These are phyloP conservation scores for Myotis brandtii DNA, from an alignment of 2,113 vertebrate genomes.

Conservation along the genomic window DNA sequence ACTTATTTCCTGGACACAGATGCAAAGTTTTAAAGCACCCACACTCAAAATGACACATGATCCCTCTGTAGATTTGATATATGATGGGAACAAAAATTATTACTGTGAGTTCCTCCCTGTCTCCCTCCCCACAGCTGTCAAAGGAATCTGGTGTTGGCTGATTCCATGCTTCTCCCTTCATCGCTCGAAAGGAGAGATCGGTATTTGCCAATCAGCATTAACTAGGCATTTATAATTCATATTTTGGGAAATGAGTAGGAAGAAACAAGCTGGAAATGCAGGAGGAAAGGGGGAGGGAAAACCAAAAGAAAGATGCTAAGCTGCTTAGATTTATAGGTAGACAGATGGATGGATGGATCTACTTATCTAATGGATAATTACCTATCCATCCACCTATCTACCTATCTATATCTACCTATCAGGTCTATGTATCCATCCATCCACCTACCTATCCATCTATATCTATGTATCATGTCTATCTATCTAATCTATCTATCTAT, in stretches of 20 bases:
- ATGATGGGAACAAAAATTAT: not conserved
- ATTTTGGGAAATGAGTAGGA: not conserved
- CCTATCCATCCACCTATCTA: not conserved
- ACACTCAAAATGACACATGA: slow-evolving; percentile 20
- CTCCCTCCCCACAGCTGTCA: not conserved
- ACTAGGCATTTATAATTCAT: not conserved
- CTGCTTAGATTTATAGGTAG: not conserved
- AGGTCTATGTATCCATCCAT: not conserved
- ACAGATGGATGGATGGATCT: not conserved
- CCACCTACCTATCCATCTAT: not conserved
- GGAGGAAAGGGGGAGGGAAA: not conserved
- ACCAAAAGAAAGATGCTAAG: not conserved
- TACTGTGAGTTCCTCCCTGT: not conserved
- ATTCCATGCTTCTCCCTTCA: not conserved
- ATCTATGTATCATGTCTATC: not conserved
- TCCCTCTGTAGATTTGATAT: not conserved
- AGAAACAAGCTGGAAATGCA: not conserved
- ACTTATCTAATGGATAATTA: not conserved
- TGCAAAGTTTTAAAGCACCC: not conserved
- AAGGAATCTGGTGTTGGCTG: not conserved
- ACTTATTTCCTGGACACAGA: not conserved
- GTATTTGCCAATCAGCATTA: not conserved
- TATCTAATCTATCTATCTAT: not conserved
- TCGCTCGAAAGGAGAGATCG: not conserved
- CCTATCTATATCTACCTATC: not conserved